These are phyloP conservation scores for Acrobasis suavella DNA, from an alignment of 2,888 invertebrate genomes.

Conservation along the genomic window DNA sequence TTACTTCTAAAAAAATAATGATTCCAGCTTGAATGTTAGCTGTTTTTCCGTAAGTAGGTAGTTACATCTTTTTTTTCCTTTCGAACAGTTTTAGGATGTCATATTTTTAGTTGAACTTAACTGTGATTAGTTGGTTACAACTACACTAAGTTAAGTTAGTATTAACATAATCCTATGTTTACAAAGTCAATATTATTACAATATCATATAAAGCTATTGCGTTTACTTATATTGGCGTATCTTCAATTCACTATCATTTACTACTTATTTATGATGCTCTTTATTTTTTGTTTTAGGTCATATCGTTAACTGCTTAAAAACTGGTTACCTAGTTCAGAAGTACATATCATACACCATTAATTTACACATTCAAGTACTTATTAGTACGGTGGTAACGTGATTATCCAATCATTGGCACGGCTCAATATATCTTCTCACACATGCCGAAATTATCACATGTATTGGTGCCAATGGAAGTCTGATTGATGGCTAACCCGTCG, in stretches of 20 bases:
- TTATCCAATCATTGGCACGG: slow-evolving; percentile 75
- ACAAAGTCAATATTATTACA: no score
- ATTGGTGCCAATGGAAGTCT: slow-evolving; percentile 68
- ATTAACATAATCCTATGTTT: no score
- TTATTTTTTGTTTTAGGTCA: background rate
- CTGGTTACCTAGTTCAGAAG: background rate
- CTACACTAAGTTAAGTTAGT: no score
- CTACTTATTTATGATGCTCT: background rate
- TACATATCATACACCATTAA: slow-evolving; percentile 5
- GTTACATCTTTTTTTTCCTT: background rate
- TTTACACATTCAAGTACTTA: slow-evolving; percentile 27
- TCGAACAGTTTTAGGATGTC: no score
- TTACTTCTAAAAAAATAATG: background rate
- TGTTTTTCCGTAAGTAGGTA: background rate
- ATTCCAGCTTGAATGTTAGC: background rate
- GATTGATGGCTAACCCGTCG: slow-evolving; percentile 62
- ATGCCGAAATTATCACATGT: slow-evolving; percentile 68
- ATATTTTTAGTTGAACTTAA: no score
- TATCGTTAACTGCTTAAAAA: background rate
- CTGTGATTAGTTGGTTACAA: no score
- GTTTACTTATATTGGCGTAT: background rate
- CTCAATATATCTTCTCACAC: slow-evolving; percentile 59
- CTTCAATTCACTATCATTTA: background rate
- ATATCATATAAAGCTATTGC: background rate
- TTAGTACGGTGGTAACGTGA: slow-evolving; percentile 51